These are phyloP conservation scores for Cylas formicarius DNA, from an alignment of 1,140 invertebrate species.

Conservation along the genomic window DNA sequence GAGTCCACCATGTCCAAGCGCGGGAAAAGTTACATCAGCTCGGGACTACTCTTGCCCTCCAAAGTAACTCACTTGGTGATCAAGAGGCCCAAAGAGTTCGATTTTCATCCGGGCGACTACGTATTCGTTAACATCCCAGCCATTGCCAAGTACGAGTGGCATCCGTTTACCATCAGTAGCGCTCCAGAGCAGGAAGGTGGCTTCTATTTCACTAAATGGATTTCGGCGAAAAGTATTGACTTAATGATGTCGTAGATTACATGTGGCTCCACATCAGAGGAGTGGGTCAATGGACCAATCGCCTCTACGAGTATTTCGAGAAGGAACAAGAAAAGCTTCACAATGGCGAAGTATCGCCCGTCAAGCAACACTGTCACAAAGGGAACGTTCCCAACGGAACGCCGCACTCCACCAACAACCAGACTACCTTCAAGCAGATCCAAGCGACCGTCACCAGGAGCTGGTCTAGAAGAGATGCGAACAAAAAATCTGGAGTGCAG, in stretches of 20 bases:
- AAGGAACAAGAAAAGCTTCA: conserved; percentile 67
- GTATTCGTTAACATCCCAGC: conserved; percentile 89
- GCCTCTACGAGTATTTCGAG: conserved; percentile 83
- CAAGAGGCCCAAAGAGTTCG: conserved; percentile 74
- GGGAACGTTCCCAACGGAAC: conserved; percentile 20
- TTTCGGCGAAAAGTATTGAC: background rate
- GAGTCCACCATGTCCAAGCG: conserved; percentile 58
- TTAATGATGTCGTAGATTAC: conserved; percentile 54
- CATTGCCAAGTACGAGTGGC: conserved; percentile 92
- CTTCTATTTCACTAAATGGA: background rate
- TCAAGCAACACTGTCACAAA: conserved; percentile 15
- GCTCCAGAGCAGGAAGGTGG: conserved; percentile 88
- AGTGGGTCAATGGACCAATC: conserved; percentile 92
- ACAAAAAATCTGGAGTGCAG: conserved; percentile 45
- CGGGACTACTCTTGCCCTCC: conserved; percentile 76
- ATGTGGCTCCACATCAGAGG: conserved; percentile 91
- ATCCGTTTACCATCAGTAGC: conserved; percentile 94
- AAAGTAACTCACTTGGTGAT: conserved; percentile 84
- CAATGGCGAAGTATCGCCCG: conserved; percentile 47
- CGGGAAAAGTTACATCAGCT: conserved; percentile 78
- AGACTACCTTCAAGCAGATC: conserved; percentile 44
- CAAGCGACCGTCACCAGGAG: conserved; percentile 48
- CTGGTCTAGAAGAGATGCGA: conserved; percentile 42
- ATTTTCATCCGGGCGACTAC: conserved; percentile 90
- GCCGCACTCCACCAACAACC: conserved; percentile 23